Base-by-base conservation (phyloP, 2,113 vertebrate species). In the Halcyon senegalensis region DNA sequence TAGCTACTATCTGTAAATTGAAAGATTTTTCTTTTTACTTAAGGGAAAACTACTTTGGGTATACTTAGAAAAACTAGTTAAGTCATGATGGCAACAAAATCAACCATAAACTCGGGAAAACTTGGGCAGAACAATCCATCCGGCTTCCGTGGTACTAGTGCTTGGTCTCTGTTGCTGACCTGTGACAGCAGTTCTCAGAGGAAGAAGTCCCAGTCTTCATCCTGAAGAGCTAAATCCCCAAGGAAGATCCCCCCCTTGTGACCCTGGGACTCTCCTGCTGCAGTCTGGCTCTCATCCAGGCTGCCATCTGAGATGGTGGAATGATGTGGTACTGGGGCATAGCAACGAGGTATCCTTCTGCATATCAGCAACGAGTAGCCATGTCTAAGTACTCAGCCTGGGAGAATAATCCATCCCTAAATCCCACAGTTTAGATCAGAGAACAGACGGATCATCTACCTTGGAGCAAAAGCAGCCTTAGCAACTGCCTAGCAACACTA, bases 401-500 rank as follows among this genome's bases (percentile, higher is more conserved):
- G 11, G 55, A 76, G 33, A 58, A 39, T 11, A 84, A 62, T 39
- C 39, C 33, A 37, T n/a, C 35, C 16, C 39, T 78, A 91, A 84
- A 94, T 79, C 69, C 48, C 62, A 63, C 44, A 16, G 73, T 91
- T 91, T 82, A 79, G 16, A 69, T 55, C 28, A 94, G 63, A 74
- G 83, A 97, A 93, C 23, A 85, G 89, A 70, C 24, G 82, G 86
- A 84, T 95, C 39, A 75, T 75, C 69, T 72, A 55, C 20, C 17
- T 11, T 63, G 48, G 73, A 96, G 64, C 55, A 83, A 77, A 92
- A 88, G 12, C 56, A 96, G 72, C 84, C 93, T 85, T 94, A 95
- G 94, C 88, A 92, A 88, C 83, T 51, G 86, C 95, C 85, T 97
- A 96, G 95, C 94, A 97, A 96, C 96, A 84, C 59, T 18, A 14